These are phyloP conservation scores for Phalera bucephala DNA, from an alignment of 2,888 invertebrate genomes.

Conservation along the genomic window DNA sequence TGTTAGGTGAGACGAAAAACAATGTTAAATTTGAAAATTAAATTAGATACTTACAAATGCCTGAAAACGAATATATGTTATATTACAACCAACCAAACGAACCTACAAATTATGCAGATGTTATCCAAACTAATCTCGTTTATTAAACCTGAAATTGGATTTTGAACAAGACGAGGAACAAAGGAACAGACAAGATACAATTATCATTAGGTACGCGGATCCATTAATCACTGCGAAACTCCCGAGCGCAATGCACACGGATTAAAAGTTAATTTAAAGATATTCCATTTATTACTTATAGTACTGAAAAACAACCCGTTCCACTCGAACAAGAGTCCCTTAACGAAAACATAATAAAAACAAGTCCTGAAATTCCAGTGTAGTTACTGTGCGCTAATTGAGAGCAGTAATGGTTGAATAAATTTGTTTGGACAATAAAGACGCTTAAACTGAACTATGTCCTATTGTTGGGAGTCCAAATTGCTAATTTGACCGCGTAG, in stretches of 20 bases:
- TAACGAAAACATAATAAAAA: constrained; percentile 52
- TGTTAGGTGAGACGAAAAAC: too few species aligned
- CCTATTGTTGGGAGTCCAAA: constrained; percentile 74
- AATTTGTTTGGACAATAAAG: constrained; percentile 76
- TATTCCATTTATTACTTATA: constrained; percentile 41
- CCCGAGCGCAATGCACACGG: constrained; percentile 11
- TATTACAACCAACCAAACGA: too few species aligned
- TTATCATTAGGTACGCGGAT: constrained; percentile 19
- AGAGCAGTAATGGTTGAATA: constrained; percentile 69
- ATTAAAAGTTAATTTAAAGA: constrained; percentile 32
- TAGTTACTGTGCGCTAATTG: constrained; percentile 60
- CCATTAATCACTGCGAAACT: constrained; percentile 27
- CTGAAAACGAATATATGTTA: too few species aligned
- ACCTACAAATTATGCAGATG: too few species aligned
- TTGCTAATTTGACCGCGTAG: constrained; percentile 80
- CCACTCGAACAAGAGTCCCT: constrained; percentile 35
- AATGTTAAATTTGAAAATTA: too few species aligned
- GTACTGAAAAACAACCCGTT: constrained; percentile 31
- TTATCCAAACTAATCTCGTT: background rate
- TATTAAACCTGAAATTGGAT: background rate
- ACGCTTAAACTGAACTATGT: constrained; percentile 76
- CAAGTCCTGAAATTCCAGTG: constrained; percentile 42
- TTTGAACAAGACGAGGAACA: constrained; percentile 2
- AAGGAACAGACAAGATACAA: constrained; percentile 4
- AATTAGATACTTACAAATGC: too few species aligned